Evolutionary conservation across 2,797 vertebrate genomes (phyloP).

Genomic region (Ptychobarbus kaznakovi): DNA sequence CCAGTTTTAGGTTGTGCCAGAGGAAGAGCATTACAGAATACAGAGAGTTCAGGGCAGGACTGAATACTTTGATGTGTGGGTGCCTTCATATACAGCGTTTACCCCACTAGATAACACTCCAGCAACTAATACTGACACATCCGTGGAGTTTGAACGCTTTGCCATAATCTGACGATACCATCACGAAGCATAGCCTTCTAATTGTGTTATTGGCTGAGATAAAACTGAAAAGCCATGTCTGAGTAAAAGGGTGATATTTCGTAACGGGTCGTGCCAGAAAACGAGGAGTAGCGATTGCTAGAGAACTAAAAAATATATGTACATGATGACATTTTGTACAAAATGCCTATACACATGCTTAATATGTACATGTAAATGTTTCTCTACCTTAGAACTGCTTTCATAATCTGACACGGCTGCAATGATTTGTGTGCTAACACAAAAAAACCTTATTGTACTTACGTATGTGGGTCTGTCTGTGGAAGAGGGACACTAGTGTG

Average conservation of each 20-base stretch:
- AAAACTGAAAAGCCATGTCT: constrained; percentile 18
- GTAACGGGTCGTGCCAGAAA: neutral
- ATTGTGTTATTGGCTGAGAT: constrained; percentile 7
- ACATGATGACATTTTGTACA: constrained; percentile 74
- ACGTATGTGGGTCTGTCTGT: constrained; percentile 45
- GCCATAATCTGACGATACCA: constrained; percentile 4
- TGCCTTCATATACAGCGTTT: constrained; percentile 8
- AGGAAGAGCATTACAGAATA: constrained; percentile 66
- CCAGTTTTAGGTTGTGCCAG: constrained; percentile 64
- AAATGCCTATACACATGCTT: constrained; percentile 72
- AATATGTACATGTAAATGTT: constrained; percentile 77
- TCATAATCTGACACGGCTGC: constrained; percentile 73
- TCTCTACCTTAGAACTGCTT: constrained; percentile 72
- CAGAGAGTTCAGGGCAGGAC: neutral
- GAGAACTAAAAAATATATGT: constrained; percentile 68
- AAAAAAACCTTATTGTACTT: constrained; percentile 45
- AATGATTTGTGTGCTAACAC: constrained; percentile 51
- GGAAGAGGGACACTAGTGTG: neutral
- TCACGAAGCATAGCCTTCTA: constrained; percentile 23
- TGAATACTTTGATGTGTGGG: constrained; percentile 25
- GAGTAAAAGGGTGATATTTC: neutral
- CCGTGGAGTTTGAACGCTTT: neutral
- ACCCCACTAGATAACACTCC: neutral
- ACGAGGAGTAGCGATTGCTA: constrained; percentile 55
- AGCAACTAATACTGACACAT: constrained; percentile 21